phyloP scores from a whole-genome alignment of 2,888 invertebrate species.

The Plemyria rubiginata region DNA sequence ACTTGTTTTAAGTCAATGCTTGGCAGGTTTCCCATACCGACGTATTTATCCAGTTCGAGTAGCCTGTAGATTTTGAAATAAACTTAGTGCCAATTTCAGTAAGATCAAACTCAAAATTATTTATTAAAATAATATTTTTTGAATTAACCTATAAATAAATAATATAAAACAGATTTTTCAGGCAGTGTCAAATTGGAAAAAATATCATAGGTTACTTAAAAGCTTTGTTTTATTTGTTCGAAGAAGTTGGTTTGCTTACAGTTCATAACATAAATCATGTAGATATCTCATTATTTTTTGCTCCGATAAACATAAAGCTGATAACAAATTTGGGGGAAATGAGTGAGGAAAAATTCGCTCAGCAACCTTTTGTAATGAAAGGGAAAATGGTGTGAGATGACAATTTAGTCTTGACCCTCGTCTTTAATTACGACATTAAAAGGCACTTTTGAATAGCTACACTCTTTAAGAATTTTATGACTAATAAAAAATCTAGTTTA shows the following conservation, averaged over 20 bases:
- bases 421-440: slow-evolving; percentile 57
- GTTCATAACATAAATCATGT: slow-evolving; percentile 11
- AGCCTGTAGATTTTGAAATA: slow-evolving; percentile 20
- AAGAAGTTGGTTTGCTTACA: slow-evolving; percentile 5
- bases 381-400: slow-evolving; percentile 34
- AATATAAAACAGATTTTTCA: too few species aligned
- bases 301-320: slow-evolving; percentile 45
- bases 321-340: slow-evolving; percentile 43
- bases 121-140: too few species aligned
- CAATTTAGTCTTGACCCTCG: slow-evolving; percentile 34
- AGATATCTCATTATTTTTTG: slow-evolving; percentile 1
- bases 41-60: slow-evolving; percentile 18
- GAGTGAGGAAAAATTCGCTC: slow-evolving; percentile 34
- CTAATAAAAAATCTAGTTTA: slow-evolving; percentile 35
- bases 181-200: too few species aligned
- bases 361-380: slow-evolving; percentile 39
- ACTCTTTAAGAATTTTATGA: slow-evolving; percentile 38
- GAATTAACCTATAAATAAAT: too few species aligned
- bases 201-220: not conserved
- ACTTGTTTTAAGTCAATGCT: slow-evolving; percentile 23
- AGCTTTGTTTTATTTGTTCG: too few species aligned
- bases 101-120: too few species aligned
- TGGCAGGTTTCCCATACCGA: slow-evolving; percentile 28
- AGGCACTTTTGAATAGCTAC: slow-evolving; percentile 40
- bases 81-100: not conserved